phyloP scores from a whole-genome alignment of 2,797 vertebrate genomes.

The Vireo griseus region DNA sequence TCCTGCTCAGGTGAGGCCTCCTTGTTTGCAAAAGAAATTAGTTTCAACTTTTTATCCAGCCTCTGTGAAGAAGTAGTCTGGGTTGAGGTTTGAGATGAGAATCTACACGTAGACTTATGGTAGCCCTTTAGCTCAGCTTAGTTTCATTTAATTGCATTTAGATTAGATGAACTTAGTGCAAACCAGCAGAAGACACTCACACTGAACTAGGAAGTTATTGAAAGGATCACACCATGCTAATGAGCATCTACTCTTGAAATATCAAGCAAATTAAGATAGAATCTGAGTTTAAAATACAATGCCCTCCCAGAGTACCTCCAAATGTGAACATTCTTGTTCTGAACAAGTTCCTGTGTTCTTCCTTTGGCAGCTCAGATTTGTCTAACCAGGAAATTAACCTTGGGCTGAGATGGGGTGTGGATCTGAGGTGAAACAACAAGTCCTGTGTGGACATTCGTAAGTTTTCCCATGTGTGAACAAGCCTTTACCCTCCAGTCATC shows the following conservation, averaged over 20 bases:
- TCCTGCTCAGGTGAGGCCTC: neutral
- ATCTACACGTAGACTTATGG: neutral
- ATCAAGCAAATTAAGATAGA: neutral
- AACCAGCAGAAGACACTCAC: neutral
- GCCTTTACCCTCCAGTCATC: neutral
- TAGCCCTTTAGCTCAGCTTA: neutral
- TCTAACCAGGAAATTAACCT: slow-evolving; percentile 17
- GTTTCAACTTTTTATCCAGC: neutral
- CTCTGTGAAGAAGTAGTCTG: neutral
- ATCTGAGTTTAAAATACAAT: neutral
- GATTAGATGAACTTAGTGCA: neutral
- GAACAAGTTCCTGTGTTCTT: neutral
- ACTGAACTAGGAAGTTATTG: neutral
- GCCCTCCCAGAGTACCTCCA: neutral
- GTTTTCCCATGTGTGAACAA: neutral
- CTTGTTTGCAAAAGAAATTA: neutral
- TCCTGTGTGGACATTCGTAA: neutral
- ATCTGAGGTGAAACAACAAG: neutral
- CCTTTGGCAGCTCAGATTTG: neutral
- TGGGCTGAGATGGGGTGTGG: neutral
- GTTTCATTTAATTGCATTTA: neutral
- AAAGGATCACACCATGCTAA: neutral
- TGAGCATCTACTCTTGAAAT: neutral
- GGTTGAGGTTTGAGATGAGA: neutral
- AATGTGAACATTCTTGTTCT: slow-evolving; percentile 6